phyloP scores from a whole-genome alignment of 2,113 vertebrate species.

The Dipodomys stephensi region DNA sequence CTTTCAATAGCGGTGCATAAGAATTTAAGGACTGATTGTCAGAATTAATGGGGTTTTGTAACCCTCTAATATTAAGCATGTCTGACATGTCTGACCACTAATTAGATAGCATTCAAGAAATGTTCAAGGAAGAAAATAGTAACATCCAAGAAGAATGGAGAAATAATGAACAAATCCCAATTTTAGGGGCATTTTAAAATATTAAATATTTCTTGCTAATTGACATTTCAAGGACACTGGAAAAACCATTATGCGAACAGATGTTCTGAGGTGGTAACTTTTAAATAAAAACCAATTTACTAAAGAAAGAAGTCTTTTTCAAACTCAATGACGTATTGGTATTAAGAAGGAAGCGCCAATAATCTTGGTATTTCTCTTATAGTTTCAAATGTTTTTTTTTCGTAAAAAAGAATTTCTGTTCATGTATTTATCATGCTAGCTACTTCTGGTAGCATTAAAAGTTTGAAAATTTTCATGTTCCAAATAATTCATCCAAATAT shows the following conservation, averaged over 20 bases:
- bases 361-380: background rate
- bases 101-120: constrained; percentile 47
- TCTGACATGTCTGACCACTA: background rate
- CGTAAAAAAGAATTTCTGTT: background rate
- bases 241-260: constrained; percentile 68
- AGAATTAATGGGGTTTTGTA: constrained; percentile 19
- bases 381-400: constrained; percentile 29
- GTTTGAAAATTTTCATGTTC: background rate
- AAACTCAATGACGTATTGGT: constrained; percentile 41
- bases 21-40: constrained; percentile 27
- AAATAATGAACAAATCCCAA: constrained; percentile 44
- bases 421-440: background rate
- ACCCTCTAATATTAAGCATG: background rate
- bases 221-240: constrained; percentile 78
- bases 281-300: background rate
- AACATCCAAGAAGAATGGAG: constrained; percentile 19
- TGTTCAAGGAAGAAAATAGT: background rate
- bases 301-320: constrained; percentile 50
- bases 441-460: background rate
- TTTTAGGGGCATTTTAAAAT: constrained; percentile 51
- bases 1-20: constrained; percentile 28
- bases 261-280: constrained; percentile 63
- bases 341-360: constrained; percentile 47
- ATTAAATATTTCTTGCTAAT: constrained; percentile 66
- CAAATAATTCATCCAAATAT: background rate